Conservation (phyloP, 2,888 invertebrate genomes). For the Caenorhabditis panamensis region DNA sequence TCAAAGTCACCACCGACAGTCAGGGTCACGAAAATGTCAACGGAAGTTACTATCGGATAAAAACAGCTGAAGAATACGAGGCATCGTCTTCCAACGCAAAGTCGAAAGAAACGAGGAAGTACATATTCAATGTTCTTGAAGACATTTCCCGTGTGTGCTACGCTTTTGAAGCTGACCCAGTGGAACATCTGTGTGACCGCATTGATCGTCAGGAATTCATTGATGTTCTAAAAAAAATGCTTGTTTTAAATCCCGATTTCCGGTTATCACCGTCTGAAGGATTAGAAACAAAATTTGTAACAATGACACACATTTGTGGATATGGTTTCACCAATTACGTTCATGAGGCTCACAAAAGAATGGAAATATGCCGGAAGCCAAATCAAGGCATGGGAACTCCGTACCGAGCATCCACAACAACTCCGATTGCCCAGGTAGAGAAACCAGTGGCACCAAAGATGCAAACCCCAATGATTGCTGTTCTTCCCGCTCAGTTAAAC, state of each 20-base stretch:
- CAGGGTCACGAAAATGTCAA: constrained; percentile 41
- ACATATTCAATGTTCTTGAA: constrained; percentile 98
- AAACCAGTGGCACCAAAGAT: constrained; percentile 25
- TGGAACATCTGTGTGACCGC: constrained; percentile 96
- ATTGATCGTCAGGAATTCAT: constrained; percentile 97
- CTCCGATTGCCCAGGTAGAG: constrained; percentile 54
- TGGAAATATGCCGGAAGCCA: constrained; percentile 75
- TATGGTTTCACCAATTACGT: constrained; percentile 58
- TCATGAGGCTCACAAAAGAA: constrained; percentile 67
- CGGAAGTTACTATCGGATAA: constrained; percentile 83
- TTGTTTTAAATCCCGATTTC: constrained; percentile 96
- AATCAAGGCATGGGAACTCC: constrained; percentile 7
- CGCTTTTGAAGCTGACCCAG: constrained; percentile 86
- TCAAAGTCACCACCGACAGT: constrained; percentile 47
- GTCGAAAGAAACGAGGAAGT: constrained; percentile 99
- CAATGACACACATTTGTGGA: constrained; percentile 75
- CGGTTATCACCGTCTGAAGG: constrained; percentile 88
- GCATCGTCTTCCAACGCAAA: constrained; percentile 93
- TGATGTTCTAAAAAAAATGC: constrained; percentile 96
- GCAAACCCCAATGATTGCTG: constrained; percentile 43
- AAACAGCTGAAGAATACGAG: constrained; percentile 98
- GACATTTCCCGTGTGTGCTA: constrained; percentile 86
- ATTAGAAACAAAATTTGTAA: constrained; percentile 78
- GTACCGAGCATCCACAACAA: constrained; percentile 52
- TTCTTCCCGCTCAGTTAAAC: constrained; percentile 35